Evolutionary conservation across 2,113 vertebrate genomes (phyloP).

Genomic region (Platysternon megacephalum): DNA sequence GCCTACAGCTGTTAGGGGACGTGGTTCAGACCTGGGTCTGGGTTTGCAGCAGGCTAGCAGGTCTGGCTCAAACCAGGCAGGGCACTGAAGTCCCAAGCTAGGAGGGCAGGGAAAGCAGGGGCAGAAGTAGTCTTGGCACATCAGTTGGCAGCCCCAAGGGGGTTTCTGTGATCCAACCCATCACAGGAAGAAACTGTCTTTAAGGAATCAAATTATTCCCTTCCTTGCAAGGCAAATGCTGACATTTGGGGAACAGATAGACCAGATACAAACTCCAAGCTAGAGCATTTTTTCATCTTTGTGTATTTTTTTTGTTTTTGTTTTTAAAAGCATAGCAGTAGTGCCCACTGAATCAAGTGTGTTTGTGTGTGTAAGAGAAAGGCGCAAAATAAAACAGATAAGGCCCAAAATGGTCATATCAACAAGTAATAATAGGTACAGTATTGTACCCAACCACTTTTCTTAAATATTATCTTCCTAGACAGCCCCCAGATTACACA

Average conservation of each 20-base stretch:
- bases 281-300: not conserved
- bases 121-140: no score
- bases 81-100: no score
- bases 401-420: not conserved
- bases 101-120: no score
- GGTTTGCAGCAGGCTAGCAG: no score
- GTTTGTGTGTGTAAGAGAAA: not conserved
- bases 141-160: no score
- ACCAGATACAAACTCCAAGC: slow-evolving; percentile 30
- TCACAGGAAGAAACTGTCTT: slow-evolving; percentile 37
- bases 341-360: not conserved
- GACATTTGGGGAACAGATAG: slow-evolving; percentile 28
- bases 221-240: slow-evolving; percentile 52
- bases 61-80: no score
- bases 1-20: no score
- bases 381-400: not conserved
- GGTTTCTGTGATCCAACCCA: no score
- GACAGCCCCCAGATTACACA: not conserved
- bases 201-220: slow-evolving; percentile 47
- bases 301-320: not conserved
- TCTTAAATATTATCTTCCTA: not conserved
- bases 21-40: no score
- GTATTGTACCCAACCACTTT: not conserved
- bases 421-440: not conserved
- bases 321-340: not conserved